phyloP scores from a whole-genome alignment of 2,888 invertebrate genomes.

The Choristoneura rosaceana region DNA sequence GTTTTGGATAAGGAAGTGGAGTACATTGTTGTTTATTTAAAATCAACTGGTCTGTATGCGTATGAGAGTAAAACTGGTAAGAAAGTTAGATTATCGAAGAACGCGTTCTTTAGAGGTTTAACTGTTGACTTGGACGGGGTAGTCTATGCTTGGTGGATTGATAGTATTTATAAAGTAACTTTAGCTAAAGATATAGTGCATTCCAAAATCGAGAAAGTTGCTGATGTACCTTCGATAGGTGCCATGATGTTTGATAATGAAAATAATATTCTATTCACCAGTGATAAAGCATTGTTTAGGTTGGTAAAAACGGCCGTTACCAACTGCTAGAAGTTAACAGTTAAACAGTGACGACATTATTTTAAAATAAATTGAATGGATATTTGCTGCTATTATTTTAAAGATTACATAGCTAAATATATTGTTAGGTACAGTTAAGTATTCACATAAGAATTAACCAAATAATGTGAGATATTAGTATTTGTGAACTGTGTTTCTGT shows the following conservation, averaged over 20 bases:
- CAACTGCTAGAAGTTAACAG: slow-evolving; percentile 16
- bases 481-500: too few species aligned
- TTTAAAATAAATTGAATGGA: not conserved
- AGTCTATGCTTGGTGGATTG: slow-evolving; percentile 77
- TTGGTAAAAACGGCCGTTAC: slow-evolving; percentile 47
- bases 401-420: too few species aligned
- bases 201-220: slow-evolving; percentile 62
- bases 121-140: slow-evolving; percentile 66
- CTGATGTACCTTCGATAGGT: slow-evolving; percentile 61
- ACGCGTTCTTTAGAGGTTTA: slow-evolving; percentile 71
- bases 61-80: slow-evolving; percentile 54
- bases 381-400: not conserved
- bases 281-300: slow-evolving; percentile 60
- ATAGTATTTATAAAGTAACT: slow-evolving; percentile 70
- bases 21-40: slow-evolving; percentile 64
- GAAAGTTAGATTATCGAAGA: slow-evolving; percentile 61
- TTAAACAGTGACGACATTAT: not conserved
- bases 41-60: slow-evolving; percentile 65
- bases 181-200: slow-evolving; percentile 58
- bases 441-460: too few species aligned
- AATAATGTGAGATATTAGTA: too few species aligned
- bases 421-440: too few species aligned
- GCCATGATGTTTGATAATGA: slow-evolving; percentile 71
- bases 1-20: slow-evolving; percentile 64
- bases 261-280: slow-evolving; percentile 70